These are phyloP conservation scores for Tyrannus savana DNA, from an alignment of 2,113 vertebrate genomes.

Conservation along the genomic window DNA sequence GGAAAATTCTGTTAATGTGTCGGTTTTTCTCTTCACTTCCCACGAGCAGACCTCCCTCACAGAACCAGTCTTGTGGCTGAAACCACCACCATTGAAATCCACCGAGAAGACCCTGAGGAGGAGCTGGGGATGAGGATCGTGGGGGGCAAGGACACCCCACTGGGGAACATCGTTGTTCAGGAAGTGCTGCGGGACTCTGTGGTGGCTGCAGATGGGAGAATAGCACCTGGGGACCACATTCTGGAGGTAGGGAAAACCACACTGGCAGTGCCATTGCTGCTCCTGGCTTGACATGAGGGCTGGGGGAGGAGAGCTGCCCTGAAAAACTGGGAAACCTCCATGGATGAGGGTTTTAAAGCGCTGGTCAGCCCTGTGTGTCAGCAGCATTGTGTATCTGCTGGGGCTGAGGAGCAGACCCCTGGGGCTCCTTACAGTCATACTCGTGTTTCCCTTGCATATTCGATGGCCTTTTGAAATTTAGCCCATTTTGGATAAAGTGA, in stretches of 20 bases:
- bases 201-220: conserved; percentile 81
- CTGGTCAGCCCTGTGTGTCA: neutral
- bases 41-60: conserved; percentile 77
- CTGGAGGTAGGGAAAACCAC: conserved; percentile 79
- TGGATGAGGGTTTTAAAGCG: neutral
- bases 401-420: neutral
- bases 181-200: conserved; percentile 85
- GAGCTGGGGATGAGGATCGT: conserved; percentile 89
- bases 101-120: conserved; percentile 82
- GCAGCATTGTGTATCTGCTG: neutral
- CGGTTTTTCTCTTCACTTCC: neutral
- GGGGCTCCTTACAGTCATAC: neutral
- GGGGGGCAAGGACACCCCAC: conserved; percentile 90
- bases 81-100: conserved; percentile 83
- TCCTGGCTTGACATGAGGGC: neutral
- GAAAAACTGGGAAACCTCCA: neutral
- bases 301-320: neutral
- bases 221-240: conserved; percentile 91
- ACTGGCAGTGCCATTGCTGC: neutral
- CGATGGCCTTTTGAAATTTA: neutral
- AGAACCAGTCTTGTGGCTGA: conserved; percentile 88
- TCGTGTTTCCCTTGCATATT: neutral
- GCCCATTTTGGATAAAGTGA: neutral
- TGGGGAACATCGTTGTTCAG: conserved; percentile 91
- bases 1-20: neutral